Evolutionary conservation across 2,113 vertebrate genomes (phyloP), one percentile per base, ranked within the genome.

Genomic region (Crotalus viridis): DNA sequence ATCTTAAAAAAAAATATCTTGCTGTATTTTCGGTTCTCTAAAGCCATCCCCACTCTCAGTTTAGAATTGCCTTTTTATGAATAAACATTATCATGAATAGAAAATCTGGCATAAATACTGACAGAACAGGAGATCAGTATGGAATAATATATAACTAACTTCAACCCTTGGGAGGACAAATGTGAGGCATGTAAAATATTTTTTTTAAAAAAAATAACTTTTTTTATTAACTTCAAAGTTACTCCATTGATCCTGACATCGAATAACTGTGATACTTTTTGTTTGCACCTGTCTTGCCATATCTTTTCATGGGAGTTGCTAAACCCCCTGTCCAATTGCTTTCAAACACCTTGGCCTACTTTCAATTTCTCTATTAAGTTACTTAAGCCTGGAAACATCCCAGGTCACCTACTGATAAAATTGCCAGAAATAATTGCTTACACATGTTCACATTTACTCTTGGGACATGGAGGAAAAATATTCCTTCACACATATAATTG

Each of bases 311-410:
- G 64, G 39, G 93, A 95, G 46, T 74, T 74, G 94, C 92, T 81
- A 90, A 95, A 90, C 95, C 95, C 1, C 5, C 33, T 69, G 90
- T 24, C 86, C 94, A 94, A 96, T 90, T 94, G 85, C 39, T 93
- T 96, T 94, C 93, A 94, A 93, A 87, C 85, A n/a, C 57, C 22
- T 1, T 96, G 92, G 94, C 87, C 1, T 22, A 81, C 91, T 95
- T 95, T 94, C 93, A 95, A 95, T 96, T 94, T 91, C 92, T 94
- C 92, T 93, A 93, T 89, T 91, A 94, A 89, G 94, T 91, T 91
- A 51, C 89, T 94, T 93, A 88, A 92, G 91, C 89, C 93, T 95
- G 95, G 86, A 94, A 94, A 48, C 90, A 91, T 81, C 95, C 93
- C 94, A 95, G 91, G 81, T 94, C 92, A 89, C 12, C 10, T 91